Evolutionary conservation across 2,113 vertebrate species (phyloP).

Genomic region (Origma solitaria): DNA sequence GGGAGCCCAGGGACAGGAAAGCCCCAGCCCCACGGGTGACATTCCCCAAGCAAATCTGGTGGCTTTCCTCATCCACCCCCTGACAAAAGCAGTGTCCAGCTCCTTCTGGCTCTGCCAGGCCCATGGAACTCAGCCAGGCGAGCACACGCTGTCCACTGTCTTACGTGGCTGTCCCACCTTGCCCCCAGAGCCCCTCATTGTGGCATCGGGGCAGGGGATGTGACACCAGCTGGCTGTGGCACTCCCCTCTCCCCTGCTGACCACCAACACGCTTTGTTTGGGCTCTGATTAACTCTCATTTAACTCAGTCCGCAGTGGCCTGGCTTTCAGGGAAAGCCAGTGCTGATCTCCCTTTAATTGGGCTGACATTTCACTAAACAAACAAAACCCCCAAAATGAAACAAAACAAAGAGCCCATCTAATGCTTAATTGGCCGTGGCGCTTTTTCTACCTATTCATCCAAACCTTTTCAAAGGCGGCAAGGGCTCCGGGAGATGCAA

Average conservation of each 20-base stretch:
- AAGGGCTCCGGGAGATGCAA: not conserved
- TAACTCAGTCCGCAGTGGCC: not conserved
- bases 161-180: not conserved
- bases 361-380: constrained; percentile 73
- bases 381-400: constrained; percentile 62
- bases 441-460: constrained; percentile 23
- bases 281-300: not conserved
- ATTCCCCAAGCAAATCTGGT: not conserved
- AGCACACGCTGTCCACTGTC: accelerated
- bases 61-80: not conserved
- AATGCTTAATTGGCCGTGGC: constrained; percentile 54
- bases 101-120: not conserved
- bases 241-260: not conserved
- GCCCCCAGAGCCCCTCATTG: accelerated
- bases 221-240: not conserved
- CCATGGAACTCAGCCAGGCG: not conserved
- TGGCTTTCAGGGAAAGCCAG: not conserved
- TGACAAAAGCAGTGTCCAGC: not conserved
- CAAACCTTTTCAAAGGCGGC: constrained; percentile 31
- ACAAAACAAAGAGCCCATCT: constrained; percentile 64
- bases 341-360: constrained; percentile 63
- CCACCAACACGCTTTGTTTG: not conserved
- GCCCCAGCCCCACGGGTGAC: not conserved
- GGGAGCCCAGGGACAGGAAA: not conserved
- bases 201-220: accelerated